Percentiles rank a stretch among this genome's conserved stretches.
These are phyloP conservation scores for Tympanuchus pallidicinctus DNA, from an alignment of 2,113 vertebrate genomes.

Conservation along the genomic window DNA sequence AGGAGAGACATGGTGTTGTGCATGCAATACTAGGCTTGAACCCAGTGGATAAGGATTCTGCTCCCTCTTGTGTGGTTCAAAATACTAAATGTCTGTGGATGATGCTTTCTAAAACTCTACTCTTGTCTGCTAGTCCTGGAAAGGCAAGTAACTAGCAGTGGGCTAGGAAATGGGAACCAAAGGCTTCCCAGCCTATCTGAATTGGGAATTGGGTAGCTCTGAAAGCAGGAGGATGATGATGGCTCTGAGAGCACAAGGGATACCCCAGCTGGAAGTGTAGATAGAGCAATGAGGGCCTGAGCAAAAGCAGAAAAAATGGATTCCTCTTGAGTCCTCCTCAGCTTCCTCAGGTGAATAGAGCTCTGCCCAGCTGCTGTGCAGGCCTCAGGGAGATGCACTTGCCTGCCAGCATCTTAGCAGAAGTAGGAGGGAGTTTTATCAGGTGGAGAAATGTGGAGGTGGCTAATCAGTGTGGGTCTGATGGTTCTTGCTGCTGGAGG, in stretches of 20 bases:
- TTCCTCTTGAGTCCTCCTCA: fast-evolving
- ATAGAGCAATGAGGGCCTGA: neutral
- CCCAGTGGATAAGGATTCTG: neutral
- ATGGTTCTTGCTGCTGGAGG: neutral
- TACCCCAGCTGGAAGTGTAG: neutral
- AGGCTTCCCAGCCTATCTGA: neutral
- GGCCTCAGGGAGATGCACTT: neutral
- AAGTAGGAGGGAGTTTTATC: constrained; percentile 27
- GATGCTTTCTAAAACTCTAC: neutral
- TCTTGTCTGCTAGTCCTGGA: neutral
- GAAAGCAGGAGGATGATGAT: neutral
- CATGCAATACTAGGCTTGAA: fast-evolving
- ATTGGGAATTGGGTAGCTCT: neutral
- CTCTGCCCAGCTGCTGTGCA: neutral
- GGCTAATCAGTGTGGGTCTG: constrained; percentile 10
- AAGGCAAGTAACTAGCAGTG: fast-evolving
- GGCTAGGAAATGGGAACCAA: neutral
- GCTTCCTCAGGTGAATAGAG: neutral
- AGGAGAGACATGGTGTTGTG: neutral
- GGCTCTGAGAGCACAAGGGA: neutral
- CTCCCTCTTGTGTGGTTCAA: neutral
- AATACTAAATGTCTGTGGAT: fast-evolving
- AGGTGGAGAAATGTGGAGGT: neutral
- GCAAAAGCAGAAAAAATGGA: neutral
- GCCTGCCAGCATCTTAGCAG: constrained; percentile 15